Conservation (phyloP, 1,140 invertebrate species). For the Akabosia matsudoensis region DNA sequence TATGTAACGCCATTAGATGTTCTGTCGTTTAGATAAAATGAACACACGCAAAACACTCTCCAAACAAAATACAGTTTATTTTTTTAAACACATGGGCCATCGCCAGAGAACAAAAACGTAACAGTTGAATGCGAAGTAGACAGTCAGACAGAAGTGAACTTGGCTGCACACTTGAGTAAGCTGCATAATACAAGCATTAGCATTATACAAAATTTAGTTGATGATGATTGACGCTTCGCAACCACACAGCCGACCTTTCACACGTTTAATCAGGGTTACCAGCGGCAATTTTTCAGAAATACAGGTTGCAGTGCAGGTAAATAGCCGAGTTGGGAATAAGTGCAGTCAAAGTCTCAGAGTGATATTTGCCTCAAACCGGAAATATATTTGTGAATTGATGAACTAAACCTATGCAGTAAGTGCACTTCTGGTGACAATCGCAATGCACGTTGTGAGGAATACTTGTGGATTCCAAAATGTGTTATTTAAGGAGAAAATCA, state of each 20-base stretch:
- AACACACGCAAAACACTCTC: too few relatives aligned
- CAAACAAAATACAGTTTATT: too few relatives aligned
- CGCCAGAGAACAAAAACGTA: not conserved
- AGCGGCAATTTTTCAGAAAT: not conserved
- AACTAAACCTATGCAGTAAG: not conserved
- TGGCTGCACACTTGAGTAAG: not conserved
- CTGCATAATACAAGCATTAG: not conserved
- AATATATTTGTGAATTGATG: not conserved
- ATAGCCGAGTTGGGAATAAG: too few relatives aligned
- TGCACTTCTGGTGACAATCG: too few relatives aligned
- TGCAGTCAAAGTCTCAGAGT: not conserved
- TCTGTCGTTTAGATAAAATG: too few relatives aligned
- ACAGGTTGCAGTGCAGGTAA: not conserved
- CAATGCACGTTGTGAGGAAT: too few relatives aligned
- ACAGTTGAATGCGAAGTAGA: not conserved
- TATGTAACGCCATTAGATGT: too few relatives aligned
- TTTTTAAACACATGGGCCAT: too few relatives aligned
- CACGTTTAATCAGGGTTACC: constrained; percentile 22
- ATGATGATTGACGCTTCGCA: constrained; percentile 10
- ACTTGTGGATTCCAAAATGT: too few relatives aligned
- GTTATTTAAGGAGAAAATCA: too few relatives aligned
- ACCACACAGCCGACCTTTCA: constrained; percentile 7
- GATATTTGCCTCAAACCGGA: not conserved
- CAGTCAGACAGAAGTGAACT: not conserved
- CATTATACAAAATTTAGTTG: not conserved